phyloP scores from a whole-genome alignment of 2,113 vertebrate genomes.

The Oncorhynchus keta region DNA sequence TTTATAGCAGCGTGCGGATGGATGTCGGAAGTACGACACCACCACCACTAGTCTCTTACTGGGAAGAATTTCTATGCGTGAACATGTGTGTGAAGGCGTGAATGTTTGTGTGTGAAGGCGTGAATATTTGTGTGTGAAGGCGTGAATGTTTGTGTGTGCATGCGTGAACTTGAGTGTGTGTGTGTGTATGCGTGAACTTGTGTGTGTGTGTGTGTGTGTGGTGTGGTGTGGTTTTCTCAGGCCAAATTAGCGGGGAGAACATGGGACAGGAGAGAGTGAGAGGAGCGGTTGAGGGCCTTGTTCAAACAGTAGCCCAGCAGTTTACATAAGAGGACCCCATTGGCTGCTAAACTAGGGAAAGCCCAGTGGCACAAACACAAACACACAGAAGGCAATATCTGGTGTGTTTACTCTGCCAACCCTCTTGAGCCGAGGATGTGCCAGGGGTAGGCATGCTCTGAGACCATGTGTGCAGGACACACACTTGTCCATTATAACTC shows the following conservation, averaged over 20 bases:
- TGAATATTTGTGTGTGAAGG: not conserved
- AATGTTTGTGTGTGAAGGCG: not conserved
- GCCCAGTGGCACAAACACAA: not conserved
- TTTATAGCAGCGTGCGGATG: constrained; percentile 29
- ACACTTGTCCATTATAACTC: too few relatives aligned
- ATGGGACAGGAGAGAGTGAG: not conserved
- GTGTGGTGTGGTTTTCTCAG: constrained; percentile 37
- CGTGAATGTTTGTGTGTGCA: not conserved
- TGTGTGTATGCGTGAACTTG: not conserved
- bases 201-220: not conserved
- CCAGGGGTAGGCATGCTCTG: too few relatives aligned
- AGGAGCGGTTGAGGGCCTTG: constrained; percentile 9
- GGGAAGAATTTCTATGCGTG: not conserved
- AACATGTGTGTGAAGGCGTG: not conserved
- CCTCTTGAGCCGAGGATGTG: too few relatives aligned
- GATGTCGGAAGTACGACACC: constrained; percentile 29
- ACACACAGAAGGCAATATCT: not conserved
- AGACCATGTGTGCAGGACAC: too few relatives aligned
- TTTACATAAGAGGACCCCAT: constrained; percentile 48
- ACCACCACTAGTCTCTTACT: constrained; percentile 18
- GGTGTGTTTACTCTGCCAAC: too few relatives aligned
- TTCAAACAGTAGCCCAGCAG: constrained; percentile 50
- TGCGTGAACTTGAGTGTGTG: not conserved
- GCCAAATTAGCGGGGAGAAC: constrained; percentile 25
- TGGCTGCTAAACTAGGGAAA: not conserved